Conservation (phyloP, 53 echinoderm and acorn worm species). For the Mesocentrotus franciscanus region DNA sequence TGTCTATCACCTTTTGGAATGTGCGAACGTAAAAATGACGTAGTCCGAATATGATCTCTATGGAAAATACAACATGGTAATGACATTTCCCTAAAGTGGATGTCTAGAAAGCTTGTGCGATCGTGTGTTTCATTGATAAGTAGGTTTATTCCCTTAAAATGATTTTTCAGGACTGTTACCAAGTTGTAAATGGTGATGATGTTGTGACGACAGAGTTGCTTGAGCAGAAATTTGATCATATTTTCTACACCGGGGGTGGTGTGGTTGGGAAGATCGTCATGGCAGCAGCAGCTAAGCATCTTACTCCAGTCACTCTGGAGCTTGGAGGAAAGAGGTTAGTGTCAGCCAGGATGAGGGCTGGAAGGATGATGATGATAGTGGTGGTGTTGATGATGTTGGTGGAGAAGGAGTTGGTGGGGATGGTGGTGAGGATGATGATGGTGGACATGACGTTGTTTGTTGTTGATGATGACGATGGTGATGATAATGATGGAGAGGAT, state of each 20-base stretch:
- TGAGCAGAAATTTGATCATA: slow-evolving; percentile 87
- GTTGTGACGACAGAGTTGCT: slow-evolving; percentile 76
- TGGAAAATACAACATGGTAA: too few relatives aligned
- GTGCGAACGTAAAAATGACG: too few relatives aligned
- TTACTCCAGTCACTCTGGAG: slow-evolving; percentile 93
- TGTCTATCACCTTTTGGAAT: too few relatives aligned
- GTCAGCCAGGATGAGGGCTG: too few relatives aligned
- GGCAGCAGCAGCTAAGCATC: slow-evolving; percentile 85
- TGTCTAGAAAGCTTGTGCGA: too few relatives aligned
- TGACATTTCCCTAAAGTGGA: too few relatives aligned
- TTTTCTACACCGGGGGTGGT: slow-evolving; percentile 84
- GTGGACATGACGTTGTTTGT: neutral
- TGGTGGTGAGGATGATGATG: slow-evolving; percentile 37
- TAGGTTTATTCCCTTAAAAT: too few relatives aligned
- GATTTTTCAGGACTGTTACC: slow-evolving; percentile 82
- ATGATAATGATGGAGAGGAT: slow-evolving; percentile 9
- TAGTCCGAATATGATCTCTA: too few relatives aligned
- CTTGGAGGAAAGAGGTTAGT: slow-evolving; percentile 94
- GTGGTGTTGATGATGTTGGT: neutral
- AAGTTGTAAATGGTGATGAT: slow-evolving; percentile 81
- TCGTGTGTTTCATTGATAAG: too few relatives aligned
- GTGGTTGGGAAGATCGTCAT: slow-evolving; percentile 83
- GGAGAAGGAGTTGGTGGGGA: slow-evolving; percentile 3
- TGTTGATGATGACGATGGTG: slow-evolving; percentile 16
- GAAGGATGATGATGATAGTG: slow-evolving; percentile 3